Evolutionary conservation across 2,888 invertebrate species (phyloP).

Genomic region (Rhagonycha lutea): DNA sequence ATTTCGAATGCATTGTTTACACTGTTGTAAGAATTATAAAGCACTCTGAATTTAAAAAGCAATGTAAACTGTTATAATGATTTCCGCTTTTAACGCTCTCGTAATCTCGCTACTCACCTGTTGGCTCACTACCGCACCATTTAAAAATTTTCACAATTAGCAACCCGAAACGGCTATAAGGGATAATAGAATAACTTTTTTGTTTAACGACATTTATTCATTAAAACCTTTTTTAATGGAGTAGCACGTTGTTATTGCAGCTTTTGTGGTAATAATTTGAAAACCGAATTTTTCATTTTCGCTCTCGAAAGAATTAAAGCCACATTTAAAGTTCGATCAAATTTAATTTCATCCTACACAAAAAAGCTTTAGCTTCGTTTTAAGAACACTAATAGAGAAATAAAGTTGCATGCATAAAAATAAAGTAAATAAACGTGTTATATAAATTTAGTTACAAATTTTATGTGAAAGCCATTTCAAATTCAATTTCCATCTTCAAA

Average conservation of each 20-base stretch:
- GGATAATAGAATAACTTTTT: background rate
- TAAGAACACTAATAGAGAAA: background rate
- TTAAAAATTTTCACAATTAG: background rate
- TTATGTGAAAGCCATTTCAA: background rate
- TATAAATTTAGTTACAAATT: background rate
- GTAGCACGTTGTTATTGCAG: background rate
- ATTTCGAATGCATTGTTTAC: conserved; percentile 9
- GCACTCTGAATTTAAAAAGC: conserved; percentile 9
- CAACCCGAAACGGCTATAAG: background rate
- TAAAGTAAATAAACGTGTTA: background rate
- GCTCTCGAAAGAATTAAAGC: background rate
- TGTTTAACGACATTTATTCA: background rate
- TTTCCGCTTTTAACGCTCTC: conserved; percentile 7
- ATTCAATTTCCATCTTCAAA: background rate
- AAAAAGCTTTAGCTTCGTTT: background rate
- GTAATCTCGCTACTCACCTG: conserved; percentile 10
- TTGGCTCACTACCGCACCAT: background rate
- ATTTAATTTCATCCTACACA: background rate
- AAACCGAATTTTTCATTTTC: background rate
- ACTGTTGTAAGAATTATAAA: conserved; percentile 6
- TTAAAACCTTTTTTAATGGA: background rate
- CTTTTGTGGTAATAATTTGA: background rate
- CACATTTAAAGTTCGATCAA: background rate
- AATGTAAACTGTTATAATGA: conserved; percentile 5
- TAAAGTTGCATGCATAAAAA: background rate